Evolutionary conservation across 2,888 invertebrate species (phyloP), one percentile per base, ranked within the genome.

Genomic region (Synanthedon tipuliformis): DNA sequence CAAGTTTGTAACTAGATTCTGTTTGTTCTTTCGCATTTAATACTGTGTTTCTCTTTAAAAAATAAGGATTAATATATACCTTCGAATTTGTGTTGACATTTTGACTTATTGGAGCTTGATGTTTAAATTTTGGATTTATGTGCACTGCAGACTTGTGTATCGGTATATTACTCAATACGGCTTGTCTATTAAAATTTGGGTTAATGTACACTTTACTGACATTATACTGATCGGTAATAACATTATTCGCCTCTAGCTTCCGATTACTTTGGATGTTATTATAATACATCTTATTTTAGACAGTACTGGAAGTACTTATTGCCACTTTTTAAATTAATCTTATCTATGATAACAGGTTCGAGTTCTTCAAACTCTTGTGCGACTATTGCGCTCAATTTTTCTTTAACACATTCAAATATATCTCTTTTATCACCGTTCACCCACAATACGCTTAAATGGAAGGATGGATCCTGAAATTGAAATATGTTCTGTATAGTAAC

Each of bases 381-480:
- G 40, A 82, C 61, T 56, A 68, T 59, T 10, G 70, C 58, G 68
- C 89, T 89, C n/a, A 93, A 70, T 41, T 79, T 62, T 0, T 88
- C 78, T 55, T 92, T 66, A 56, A 88, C 67, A 40, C 68, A 59
- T 52, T 72, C 78, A 11, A 93, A 66, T 56, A 86, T 69, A 18
- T 78, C 66, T 62, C 88, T 88, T 59, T 89, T 81, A 75, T 95
- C 90, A 1, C 94, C 95, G 53, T 91, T 81, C 56, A 91, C 89
- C 95, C 96, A 97, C 11, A 92, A 84, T 59, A 96, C 84, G 71
- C 96, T 96, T 65, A 94, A 89, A 70, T 97, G 97, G 80, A 94
- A 95, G 2, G 94, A 94, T 16, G 94, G 92, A 69, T 94, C 89
- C 95, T 95, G 75, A 61, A 89, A 89, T 60, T 68, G 69, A 69